These are phyloP conservation scores for Deroplatys truncata DNA, from an alignment of 2,888 invertebrate species.

Conservation along the genomic window DNA sequence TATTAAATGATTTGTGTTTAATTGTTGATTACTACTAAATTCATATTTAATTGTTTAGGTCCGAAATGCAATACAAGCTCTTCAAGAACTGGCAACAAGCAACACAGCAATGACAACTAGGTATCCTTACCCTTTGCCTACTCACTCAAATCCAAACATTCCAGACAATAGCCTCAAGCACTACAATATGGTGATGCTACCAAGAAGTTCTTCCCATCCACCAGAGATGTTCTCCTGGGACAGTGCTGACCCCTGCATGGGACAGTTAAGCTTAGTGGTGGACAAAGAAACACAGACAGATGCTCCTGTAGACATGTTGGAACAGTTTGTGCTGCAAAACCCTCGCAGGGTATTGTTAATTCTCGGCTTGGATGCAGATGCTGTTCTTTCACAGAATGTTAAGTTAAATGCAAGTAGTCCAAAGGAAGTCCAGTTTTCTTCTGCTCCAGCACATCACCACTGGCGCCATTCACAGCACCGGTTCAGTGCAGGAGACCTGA, in stretches of 20 bases:
- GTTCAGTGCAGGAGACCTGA: constrained; percentile 66
- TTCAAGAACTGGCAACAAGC: constrained; percentile 75
- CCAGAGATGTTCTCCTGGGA: constrained; percentile 81
- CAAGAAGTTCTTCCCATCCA: constrained; percentile 77
- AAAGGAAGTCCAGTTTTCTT: constrained; percentile 24
- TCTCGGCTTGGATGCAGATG: constrained; percentile 63
- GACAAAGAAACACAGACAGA: constrained; percentile 59
- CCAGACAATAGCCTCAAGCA: constrained; percentile 47
- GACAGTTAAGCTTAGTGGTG: constrained; percentile 20
- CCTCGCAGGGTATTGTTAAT: constrained; percentile 68
- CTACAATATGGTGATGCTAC: constrained; percentile 53
- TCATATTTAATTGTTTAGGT: constrained; percentile 50
- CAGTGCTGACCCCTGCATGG: constrained; percentile 42
- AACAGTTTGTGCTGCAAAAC: constrained; percentile 65
- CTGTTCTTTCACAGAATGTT: constrained; percentile 33
- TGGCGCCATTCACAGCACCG: constrained; percentile 39
- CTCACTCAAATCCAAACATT: constrained; percentile 79
- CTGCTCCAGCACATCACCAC: constrained; percentile 29
- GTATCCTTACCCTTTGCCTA: constrained; percentile 52
- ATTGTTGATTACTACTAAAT: neutral
- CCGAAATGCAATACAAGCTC: constrained; percentile 75
- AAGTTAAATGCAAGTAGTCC: neutral
- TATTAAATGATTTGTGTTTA: no score
- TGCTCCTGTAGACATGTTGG: constrained; percentile 55
- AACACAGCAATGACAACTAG: constrained; percentile 46